A percentile compares a stretch with the other conserved stretches of the same genome.
phyloP scores from a whole-genome alignment of 2,113 vertebrate genomes.

The Nettapus auritus region DNA sequence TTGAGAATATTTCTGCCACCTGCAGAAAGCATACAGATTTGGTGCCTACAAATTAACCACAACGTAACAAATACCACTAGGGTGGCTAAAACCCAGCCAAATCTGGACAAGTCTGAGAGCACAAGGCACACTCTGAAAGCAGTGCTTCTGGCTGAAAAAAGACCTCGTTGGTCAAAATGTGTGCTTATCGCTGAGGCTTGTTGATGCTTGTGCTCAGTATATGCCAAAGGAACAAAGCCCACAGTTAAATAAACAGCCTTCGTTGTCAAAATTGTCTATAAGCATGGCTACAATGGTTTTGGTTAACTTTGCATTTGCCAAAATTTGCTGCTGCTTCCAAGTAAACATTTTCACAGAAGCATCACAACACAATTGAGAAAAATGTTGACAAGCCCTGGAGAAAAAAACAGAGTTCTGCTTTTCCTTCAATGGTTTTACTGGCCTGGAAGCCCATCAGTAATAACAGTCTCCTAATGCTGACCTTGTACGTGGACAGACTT shows the following conservation, averaged over 20 bases:
- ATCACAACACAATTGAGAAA: background rate
- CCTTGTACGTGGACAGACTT: background rate
- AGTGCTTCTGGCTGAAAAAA: background rate
- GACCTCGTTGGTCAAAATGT: background rate
- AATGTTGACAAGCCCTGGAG: background rate
- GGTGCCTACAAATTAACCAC: background rate
- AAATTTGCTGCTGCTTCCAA: background rate
- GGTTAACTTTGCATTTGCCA: background rate
- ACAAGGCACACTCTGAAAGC: background rate
- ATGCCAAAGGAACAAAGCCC: background rate
- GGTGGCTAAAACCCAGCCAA: background rate
- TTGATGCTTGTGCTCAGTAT: background rate
- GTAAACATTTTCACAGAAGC: background rate
- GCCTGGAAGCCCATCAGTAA: background rate
- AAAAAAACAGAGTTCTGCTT: background rate
- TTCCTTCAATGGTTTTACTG: background rate
- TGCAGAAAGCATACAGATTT: background rate
- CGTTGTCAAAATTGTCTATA: background rate
- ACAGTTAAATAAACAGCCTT: background rate
- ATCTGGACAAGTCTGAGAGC: background rate
- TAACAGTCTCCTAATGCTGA: background rate
- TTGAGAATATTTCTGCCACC: background rate
- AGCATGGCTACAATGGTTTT: background rate
- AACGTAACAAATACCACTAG: rapidly evolving
- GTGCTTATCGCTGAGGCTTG: background rate